Percentiles rank a stretch among this genome's conserved stretches.
Conservation (phyloP, 2,797 vertebrate species). For the Catostomus latipinnis region DNA sequence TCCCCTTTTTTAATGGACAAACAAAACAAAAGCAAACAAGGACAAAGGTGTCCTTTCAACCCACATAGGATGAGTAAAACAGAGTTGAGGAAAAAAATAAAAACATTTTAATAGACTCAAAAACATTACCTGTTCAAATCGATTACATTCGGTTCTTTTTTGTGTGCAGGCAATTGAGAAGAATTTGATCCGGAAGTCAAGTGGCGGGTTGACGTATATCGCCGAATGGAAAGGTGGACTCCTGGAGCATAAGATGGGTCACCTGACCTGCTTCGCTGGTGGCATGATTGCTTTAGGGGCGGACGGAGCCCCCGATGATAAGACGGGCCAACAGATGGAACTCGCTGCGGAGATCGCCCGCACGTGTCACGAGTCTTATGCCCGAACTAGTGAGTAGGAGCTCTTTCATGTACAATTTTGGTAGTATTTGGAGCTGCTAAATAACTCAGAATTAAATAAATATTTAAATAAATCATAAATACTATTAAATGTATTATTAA, state of each 20-base stretch:
- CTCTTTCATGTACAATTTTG: neutral
- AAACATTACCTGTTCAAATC: neutral
- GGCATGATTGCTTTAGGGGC: slow-evolving; percentile 98
- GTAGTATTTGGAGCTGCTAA: too few species aligned
- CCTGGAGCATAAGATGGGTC: slow-evolving; percentile 98
- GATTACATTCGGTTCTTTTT: neutral
- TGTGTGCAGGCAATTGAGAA: slow-evolving; percentile 89
- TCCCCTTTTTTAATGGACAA: neutral
- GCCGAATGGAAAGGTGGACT: slow-evolving; percentile 98
- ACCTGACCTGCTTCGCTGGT: slow-evolving; percentile 96
- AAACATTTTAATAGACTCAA: neutral
- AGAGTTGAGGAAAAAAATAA: neutral
- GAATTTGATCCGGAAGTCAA: slow-evolving; percentile 93
- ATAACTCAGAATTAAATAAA: neutral
- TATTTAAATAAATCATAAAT: neutral
- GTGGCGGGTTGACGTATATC: slow-evolving; percentile 91
- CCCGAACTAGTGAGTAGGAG: slow-evolving; percentile 85
- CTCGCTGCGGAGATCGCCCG: slow-evolving; percentile 92
- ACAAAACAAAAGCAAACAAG: neutral
- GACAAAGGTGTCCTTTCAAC: slow-evolving; percentile 8
- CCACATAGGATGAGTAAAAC: slow-evolving; percentile 21
- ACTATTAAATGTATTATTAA: too few species aligned
- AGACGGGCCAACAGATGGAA: slow-evolving; percentile 92
- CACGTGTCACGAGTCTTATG: slow-evolving; percentile 95
- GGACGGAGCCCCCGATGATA: slow-evolving; percentile 85